Base-by-base conservation (phyloP, 2,888 invertebrate genomes). In the Diplazon laetatorius region DNA sequence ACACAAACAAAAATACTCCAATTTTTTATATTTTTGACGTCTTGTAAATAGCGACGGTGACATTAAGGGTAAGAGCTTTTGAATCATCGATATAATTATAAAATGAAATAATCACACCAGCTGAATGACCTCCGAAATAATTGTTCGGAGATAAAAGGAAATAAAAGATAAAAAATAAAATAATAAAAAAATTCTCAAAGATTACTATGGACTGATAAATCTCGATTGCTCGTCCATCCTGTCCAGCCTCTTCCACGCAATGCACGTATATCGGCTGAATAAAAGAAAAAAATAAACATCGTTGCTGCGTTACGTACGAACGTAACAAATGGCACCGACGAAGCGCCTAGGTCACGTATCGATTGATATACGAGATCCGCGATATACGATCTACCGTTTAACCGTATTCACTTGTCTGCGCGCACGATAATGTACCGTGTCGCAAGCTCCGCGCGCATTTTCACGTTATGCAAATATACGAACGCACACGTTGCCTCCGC, bases 401-500 rank as follows among this genome's bases (percentile, higher is more conserved):
- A 57, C 22, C 16, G 42, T 48, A n/a, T 46, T 35, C 60, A 25
- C 22, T 35, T 25, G 52, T 39, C 37, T 55, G 14, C 16, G 9
- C n/a, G n/a, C 30, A 25, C 8, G 55, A 55, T 55, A 30, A 30
- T 55, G 4, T 30, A 30, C 8, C 14, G 30, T 37, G 14, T 30
- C 18, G 14, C 59, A 39, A 18, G 1, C 20, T 65, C n/a, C 20
- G 10, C 35, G 37, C 55, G 39, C 35, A n/a, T 9, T 63, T 57
- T 57, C 68, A 68, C 62, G 68, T 73, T 73, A 69, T 73, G 76
- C 73, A 63, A 77, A 73, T 77, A 9, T 14, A n/a, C 9, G 20
- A n/a, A 16, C 30, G 30, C 6, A 30, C n/a, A 37, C 20, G 30
- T 39, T 66, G 14, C 50, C n/a, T 18, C 50, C 35, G 62, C 30